These are phyloP conservation scores for Oenanthe oenanthe DNA, from an alignment of 2,113 vertebrate species.

Conservation along the genomic window DNA sequence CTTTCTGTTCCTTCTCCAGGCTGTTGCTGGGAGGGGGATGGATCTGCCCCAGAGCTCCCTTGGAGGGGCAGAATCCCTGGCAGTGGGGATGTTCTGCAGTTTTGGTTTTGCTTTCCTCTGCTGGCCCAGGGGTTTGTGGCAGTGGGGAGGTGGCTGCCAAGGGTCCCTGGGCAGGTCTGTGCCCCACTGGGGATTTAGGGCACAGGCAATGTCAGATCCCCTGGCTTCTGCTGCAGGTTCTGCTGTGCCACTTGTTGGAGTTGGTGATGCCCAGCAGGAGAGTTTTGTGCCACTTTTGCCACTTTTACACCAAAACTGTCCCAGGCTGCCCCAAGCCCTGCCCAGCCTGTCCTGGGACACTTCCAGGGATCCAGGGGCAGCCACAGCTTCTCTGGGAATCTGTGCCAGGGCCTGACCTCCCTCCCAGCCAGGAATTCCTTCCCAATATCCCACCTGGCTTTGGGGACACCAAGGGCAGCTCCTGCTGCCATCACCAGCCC, in stretches of 20 bases:
- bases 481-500: background rate
- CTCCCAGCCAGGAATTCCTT: too few species aligned
- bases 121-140: background rate
- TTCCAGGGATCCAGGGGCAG: background rate
- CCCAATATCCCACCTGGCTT: background rate
- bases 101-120: slow-evolving; percentile 1
- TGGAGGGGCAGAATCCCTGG: background rate
- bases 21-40: background rate
- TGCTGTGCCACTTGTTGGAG: slow-evolving; percentile 28
- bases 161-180: background rate
- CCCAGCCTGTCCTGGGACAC: background rate
- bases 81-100: background rate
- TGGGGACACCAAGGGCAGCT: background rate
- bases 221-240: background rate
- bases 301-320: background rate
- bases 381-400: background rate
- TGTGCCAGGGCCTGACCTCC: too few species aligned
- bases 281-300: slow-evolving; percentile 37
- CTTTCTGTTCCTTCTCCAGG: background rate
- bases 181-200: background rate
- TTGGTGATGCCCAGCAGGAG: slow-evolving; percentile 11
- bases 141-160: background rate
- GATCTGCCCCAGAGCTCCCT: background rate
- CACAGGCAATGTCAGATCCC: background rate
- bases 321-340: background rate